Base-by-base conservation (phyloP, 2,113 vertebrate genomes). In the Emydocephalus ijimae region DNA sequence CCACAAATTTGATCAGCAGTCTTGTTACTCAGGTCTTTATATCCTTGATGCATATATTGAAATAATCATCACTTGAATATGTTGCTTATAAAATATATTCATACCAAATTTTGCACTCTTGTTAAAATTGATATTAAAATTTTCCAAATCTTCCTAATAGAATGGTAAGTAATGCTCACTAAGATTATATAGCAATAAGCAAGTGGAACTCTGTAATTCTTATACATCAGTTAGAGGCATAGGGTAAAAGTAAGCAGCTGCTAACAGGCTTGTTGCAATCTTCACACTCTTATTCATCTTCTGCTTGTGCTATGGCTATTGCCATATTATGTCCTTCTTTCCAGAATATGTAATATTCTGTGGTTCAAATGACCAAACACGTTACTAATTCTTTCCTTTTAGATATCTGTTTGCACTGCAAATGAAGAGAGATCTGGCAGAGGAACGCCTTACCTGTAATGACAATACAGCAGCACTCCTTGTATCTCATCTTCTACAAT, bases 331-430 rank as follows among this genome's bases (percentile, higher is more conserved):
- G 3, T 48, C 5, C 15, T 90, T 24, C 23, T 21, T 90, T 29
- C 89, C 11, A 50, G 45, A 92, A 52, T 87, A 23, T 39, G 24
- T 87, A 24, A 52, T 64, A 11, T 12, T 10, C 55, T 1, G 4
- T 1, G 2, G 81, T 50, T 93, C 89, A 93, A 14, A 15, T 12
- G 0, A 0, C 48, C 39, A 57, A 90, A 56, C 54, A 7, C 81
- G 1, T 81, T 92, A 57, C 34, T 59, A 0, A 91, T 54, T 93
- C 86, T 95, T 85, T 52, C 54, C 85, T 91, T 94, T 14, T 95
- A 99, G 99, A 96, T 99, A 99, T 94, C 95, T 99, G 94, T 99
- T 99, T 95, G 98, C 98, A 0, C 93, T 99, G 95, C 99, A 99
- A 95, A 98, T 99, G 94, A 99, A 99, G 96, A 98, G 99, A 87